These are phyloP conservation scores for Eucera pruinosa DNA, from an alignment of 2,888 invertebrate species.

Conservation along the genomic window DNA sequence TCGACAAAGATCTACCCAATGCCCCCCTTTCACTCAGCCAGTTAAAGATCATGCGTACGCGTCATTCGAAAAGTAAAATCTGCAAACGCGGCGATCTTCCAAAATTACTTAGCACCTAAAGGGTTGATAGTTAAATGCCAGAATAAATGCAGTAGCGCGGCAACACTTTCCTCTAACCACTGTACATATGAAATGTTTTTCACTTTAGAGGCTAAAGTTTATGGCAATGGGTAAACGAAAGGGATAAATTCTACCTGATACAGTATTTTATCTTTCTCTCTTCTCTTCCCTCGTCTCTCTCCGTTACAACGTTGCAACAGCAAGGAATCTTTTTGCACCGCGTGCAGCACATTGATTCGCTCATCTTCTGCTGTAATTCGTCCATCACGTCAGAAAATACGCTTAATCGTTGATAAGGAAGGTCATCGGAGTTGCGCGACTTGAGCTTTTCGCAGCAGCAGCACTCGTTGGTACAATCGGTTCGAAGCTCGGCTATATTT, in stretches of 20 bases:
- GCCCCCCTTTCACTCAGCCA: too few relatives aligned
- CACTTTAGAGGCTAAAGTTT: too few relatives aligned
- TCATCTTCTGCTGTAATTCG: conserved; percentile 77
- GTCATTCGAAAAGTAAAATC: too few relatives aligned
- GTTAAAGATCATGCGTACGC: too few relatives aligned
- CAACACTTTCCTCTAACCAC: too few relatives aligned
- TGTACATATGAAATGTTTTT: too few relatives aligned
- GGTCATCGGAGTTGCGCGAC: conserved; percentile 64
- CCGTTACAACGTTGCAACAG: conserved; percentile 56
- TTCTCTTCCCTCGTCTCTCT: conserved; percentile 36
- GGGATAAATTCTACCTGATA: conserved; percentile 45
- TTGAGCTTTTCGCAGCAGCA: conserved; percentile 59
- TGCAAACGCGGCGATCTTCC: too few relatives aligned
- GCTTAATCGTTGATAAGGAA: conserved; percentile 73
- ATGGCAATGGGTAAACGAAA: too few relatives aligned
- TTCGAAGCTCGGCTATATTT: conserved; percentile 38
- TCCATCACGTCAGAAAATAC: conserved; percentile 76
- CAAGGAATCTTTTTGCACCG: conserved; percentile 69
- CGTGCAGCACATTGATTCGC: conserved; percentile 66
- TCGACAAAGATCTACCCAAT: too few relatives aligned
- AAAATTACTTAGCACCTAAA: too few relatives aligned
- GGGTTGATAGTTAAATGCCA: too few relatives aligned
- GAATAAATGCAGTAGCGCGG: too few relatives aligned
- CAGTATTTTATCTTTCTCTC: conserved; percentile 36
- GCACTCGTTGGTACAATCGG: conserved; percentile 44